A percentile compares a stretch with the other conserved stretches of the same genome.
These are phyloP conservation scores for Reinhardtius hippoglossoides DNA, from an alignment of 2,113 vertebrate species.

Conservation along the genomic window DNA sequence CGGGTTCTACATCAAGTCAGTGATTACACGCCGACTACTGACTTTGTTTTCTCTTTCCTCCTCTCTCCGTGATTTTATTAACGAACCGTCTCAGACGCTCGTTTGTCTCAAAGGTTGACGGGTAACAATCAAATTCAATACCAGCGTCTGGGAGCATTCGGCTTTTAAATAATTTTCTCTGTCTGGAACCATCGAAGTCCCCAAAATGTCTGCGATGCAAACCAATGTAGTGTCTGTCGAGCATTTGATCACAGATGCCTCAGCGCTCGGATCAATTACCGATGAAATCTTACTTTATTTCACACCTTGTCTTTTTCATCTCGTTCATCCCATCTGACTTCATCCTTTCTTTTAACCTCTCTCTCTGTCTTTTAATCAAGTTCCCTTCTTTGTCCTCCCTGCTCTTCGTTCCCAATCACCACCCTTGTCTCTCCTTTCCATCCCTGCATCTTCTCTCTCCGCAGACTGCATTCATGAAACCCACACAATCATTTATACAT, in stretches of 20 bases:
- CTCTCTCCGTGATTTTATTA: not conserved
- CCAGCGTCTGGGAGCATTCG: constrained; percentile 19
- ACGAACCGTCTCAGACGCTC: not conserved
- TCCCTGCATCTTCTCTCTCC: not conserved
- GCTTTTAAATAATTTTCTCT: constrained; percentile 38
- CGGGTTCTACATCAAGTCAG: constrained; percentile 6
- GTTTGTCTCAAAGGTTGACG: constrained; percentile 38
- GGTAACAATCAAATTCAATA: constrained; percentile 33
- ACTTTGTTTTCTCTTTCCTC: not conserved
- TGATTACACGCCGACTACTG: not conserved
- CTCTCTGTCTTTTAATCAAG: not conserved
- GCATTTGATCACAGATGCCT: constrained; percentile 55
- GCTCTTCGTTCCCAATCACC: not conserved
- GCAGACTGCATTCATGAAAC: not conserved
- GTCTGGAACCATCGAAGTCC: constrained; percentile 30
- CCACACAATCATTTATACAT: constrained; percentile 4
- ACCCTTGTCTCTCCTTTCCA: too few relatives aligned
- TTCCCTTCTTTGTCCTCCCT: not conserved
- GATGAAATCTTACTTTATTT: constrained; percentile 42
- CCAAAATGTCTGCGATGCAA: constrained; percentile 49
- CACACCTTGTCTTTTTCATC: not conserved
- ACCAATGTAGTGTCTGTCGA: constrained; percentile 46
- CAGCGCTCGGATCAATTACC: constrained; percentile 58
- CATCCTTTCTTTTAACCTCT: not conserved
- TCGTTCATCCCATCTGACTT: too few relatives aligned